Evolutionary conservation across 1,140 invertebrate genomes (phyloP).

Genomic region (Steinernema feltiae): DNA sequence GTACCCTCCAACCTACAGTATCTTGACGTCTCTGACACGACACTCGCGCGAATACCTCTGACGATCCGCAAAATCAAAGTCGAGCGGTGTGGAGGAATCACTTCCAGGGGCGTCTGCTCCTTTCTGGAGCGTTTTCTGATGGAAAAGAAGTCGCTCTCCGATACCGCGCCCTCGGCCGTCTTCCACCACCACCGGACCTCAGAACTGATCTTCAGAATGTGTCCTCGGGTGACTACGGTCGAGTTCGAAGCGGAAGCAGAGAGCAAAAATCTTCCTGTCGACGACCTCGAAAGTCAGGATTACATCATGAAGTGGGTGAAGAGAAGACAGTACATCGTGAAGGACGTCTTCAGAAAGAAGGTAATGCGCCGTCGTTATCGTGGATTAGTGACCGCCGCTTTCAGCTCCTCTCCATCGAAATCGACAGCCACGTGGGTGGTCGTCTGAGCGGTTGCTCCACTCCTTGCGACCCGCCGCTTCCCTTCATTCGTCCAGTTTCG

Average conservation of each 20-base stretch:
- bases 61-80: slow-evolving; percentile 1
- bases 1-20: not conserved
- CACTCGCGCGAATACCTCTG: not conserved
- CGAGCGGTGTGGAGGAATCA: not conserved
- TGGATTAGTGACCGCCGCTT: not conserved
- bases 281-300: slow-evolving; percentile 1
- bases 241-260: not conserved
- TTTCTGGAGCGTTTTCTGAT: not conserved
- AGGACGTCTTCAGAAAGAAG: slow-evolving; percentile 5
- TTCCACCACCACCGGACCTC: not conserved
- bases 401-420: not conserved
- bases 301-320: slow-evolving; percentile 9
- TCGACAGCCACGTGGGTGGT: slow-evolving; percentile 6
- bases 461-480: not conserved
- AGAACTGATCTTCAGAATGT: not conserved
- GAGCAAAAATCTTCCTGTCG: not conserved
- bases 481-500: not conserved
- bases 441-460: not conserved
- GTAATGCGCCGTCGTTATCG: not conserved
- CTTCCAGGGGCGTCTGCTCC: slow-evolving; percentile 1
- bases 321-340: not conserved
- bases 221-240: not conserved
- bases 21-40: not conserved
- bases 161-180: not conserved
- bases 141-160: not conserved